phyloP scores from a whole-genome alignment of 2,888 invertebrate species.

The Panopea generosa region DNA sequence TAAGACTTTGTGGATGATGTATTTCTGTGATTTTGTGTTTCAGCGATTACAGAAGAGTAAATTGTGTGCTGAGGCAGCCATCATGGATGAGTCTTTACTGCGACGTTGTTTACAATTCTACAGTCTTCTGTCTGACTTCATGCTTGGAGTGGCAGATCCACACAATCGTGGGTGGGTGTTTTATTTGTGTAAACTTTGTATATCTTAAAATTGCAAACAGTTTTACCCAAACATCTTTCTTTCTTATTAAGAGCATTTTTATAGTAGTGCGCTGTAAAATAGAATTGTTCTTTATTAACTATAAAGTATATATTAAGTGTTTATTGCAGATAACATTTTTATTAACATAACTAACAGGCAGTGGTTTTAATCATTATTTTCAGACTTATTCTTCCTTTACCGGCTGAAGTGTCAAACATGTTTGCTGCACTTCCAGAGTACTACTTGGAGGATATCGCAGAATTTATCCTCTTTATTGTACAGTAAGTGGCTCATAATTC shows the following conservation, averaged over 20 bases:
- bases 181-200: no score
- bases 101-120: slow-evolving; percentile 94
- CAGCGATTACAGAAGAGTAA: slow-evolving; percentile 90
- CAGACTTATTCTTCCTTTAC: slow-evolving; percentile 85
- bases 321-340: no score
- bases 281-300: no score
- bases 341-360: no score
- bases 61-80: slow-evolving; percentile 95
- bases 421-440: slow-evolving; percentile 98
- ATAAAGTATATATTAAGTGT: no score
- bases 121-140: slow-evolving; percentile 92
- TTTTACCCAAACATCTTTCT: no score
- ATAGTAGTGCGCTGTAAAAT: no score
- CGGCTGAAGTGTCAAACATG: slow-evolving; percentile 89
- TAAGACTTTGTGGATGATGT: no score
- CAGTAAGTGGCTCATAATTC: slow-evolving; percentile 93
- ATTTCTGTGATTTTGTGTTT: no score
- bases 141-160: slow-evolving; percentile 86
- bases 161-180: slow-evolving; percentile 76
- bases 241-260: no score
- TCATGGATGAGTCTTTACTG: slow-evolving; percentile 94
- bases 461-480: slow-evolving; percentile 96
- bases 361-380: no score
- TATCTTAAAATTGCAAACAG: no score
- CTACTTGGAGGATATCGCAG: slow-evolving; percentile 98